phyloP scores from a whole-genome alignment of 2,797 vertebrate species.

The Lepilemur septentrionalis region DNA sequence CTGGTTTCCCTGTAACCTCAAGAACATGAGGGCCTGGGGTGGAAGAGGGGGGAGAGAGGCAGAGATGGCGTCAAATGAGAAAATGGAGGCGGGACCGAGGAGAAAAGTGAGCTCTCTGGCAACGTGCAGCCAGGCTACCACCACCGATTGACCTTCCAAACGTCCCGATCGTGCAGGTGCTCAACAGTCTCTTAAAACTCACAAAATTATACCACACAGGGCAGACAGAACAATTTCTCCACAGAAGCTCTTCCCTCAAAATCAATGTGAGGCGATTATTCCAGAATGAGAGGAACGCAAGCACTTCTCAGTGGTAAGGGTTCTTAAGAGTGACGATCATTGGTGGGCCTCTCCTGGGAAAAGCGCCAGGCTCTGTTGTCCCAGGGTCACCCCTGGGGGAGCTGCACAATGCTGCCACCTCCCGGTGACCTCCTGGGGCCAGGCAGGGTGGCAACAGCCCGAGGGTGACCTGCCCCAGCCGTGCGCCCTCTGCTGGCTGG shows the following conservation, averaged over 20 bases:
- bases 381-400: accelerated
- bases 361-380: accelerated
- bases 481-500: accelerated
- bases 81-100: neutral
- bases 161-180: neutral
- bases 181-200: neutral
- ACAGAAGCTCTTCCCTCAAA: neutral
- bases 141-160: accelerated
- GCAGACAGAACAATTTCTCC: too few species aligned
- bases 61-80: neutral
- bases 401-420: neutral
- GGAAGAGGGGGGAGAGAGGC: neutral
- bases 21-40: constrained; percentile 88
- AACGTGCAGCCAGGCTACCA: accelerated
- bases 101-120: neutral
- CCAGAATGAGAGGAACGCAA: neutral
- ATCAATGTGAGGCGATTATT: neutral
- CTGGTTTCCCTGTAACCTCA: constrained; percentile 93
- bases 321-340: neutral
- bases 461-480: neutral
- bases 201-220: too few species aligned
- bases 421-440: neutral
- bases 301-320: neutral
- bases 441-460: neutral
- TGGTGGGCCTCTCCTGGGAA: neutral